A percentile compares a stretch with the other conserved stretches of the same genome.
These are phyloP conservation scores for Plodia interpunctella DNA, from an alignment of 1,140 invertebrate species.

Conservation along the genomic window DNA sequence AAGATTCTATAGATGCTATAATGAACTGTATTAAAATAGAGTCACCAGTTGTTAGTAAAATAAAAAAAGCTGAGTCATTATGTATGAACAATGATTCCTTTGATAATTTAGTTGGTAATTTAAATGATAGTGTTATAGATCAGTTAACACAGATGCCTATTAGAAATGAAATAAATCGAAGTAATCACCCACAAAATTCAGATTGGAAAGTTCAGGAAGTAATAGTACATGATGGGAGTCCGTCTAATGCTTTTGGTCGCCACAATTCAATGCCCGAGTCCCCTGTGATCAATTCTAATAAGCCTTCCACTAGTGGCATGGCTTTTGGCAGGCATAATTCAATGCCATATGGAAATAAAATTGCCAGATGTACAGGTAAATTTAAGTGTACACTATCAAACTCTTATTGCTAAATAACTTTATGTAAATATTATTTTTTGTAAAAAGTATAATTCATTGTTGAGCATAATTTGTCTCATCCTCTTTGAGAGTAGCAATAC, in stretches of 20 bases:
- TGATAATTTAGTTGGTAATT: slow-evolving; percentile 64
- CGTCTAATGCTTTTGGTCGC: slow-evolving; percentile 50
- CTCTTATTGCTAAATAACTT: too few species aligned
- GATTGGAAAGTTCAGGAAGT: slow-evolving; percentile 42
- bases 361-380: slow-evolving; percentile 18
- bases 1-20: slow-evolving; percentile 60
- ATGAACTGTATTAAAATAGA: slow-evolving; percentile 56
- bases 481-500: too few species aligned
- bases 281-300: slow-evolving; percentile 40
- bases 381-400: neutral
- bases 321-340: slow-evolving; percentile 63
- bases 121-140: slow-evolving; percentile 72
- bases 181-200: slow-evolving; percentile 19
- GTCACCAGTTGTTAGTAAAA: slow-evolving; percentile 41
- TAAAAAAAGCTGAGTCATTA: slow-evolving; percentile 47
- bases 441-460: neutral
- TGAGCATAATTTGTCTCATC: too few species aligned
- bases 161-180: slow-evolving; percentile 23
- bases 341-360: slow-evolving; percentile 61
- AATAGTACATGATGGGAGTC: slow-evolving; percentile 40
- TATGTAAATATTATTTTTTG: too few species aligned
- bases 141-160: slow-evolving; percentile 55
- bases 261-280: slow-evolving; percentile 72
- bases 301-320: slow-evolving; percentile 54
- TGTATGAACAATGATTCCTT: slow-evolving; percentile 70